Evolutionary conservation across 2,888 invertebrate genomes (phyloP).

Genomic region (Rhingia rostrata): DNA sequence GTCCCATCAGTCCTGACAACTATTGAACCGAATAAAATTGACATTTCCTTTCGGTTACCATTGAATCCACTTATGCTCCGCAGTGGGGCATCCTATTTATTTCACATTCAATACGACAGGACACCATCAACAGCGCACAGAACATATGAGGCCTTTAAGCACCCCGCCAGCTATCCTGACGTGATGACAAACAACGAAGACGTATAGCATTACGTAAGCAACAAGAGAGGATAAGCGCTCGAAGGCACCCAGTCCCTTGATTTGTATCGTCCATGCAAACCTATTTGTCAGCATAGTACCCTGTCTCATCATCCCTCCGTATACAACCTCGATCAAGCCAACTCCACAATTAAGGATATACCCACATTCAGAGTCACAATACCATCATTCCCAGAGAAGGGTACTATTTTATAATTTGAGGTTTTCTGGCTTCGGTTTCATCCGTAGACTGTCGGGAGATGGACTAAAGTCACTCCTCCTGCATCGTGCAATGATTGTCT

Average conservation of each 20-base stretch:
- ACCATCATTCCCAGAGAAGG: slow-evolving; percentile 15
- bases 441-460: slow-evolving; percentile 21
- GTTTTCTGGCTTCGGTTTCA: slow-evolving; percentile 47
- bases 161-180: slow-evolving; percentile 18
- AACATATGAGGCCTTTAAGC: neutral
- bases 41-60: neutral
- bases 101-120: slow-evolving; percentile 7
- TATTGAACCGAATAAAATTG: neutral
- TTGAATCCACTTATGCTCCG: neutral
- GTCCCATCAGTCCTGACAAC: neutral
- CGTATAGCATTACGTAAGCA: slow-evolving; percentile 9
- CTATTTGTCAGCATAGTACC: slow-evolving; percentile 31
- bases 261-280: slow-evolving; percentile 23
- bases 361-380: neutral
- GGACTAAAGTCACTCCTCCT: slow-evolving; percentile 39
- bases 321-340: neutral
- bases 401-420: slow-evolving; percentile 67
- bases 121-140: slow-evolving; percentile 12
- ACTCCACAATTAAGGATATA: slow-evolving; percentile 40
- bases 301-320: slow-evolving; percentile 11
- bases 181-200: slow-evolving; percentile 46
- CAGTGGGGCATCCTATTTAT: slow-evolving; percentile 1
- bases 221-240: slow-evolving; percentile 3
- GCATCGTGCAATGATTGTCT: slow-evolving; percentile 21
- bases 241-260: slow-evolving; percentile 13